Percentiles rank a stretch among this genome's conserved stretches.
Evolutionary conservation across 2,888 invertebrate species (phyloP).

Genomic region (Bellardia bayeri): DNA sequence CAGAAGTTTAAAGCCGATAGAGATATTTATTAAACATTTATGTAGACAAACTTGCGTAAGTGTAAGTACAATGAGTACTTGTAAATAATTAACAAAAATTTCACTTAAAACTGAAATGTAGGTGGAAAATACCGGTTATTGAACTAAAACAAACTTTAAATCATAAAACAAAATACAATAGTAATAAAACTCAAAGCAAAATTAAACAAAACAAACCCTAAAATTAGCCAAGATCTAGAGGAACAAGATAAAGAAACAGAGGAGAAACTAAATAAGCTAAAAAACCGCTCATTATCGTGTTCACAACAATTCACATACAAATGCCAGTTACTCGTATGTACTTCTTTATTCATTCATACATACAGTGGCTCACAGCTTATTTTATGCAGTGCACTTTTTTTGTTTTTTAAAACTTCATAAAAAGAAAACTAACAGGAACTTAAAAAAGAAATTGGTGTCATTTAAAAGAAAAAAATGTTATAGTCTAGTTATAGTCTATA

Average conservation of each 20-base stretch:
- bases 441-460: no score
- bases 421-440: no score
- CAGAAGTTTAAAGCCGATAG: background rate
- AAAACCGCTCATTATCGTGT: conserved; percentile 30
- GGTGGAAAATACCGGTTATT: conserved; percentile 56
- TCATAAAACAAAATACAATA: conserved; percentile 5
- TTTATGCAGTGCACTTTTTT: no score
- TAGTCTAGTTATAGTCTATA: no score
- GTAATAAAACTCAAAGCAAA: conserved; percentile 1
- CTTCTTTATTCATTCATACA: background rate
- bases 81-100: conserved; percentile 33
- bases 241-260: background rate
- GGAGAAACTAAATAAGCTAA: background rate
- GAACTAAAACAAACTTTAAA: conserved; percentile 22
- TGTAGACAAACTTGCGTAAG: background rate
- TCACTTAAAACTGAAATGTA: conserved; percentile 38
- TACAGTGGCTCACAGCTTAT: no score
- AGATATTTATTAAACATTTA: conserved; percentile 1
- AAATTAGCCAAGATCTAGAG: conserved; percentile 7
- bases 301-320: conserved; percentile 10
- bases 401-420: no score
- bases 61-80: background rate
- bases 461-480: no score
- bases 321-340: background rate
- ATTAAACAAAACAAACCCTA: conserved; percentile 28